Percentiles rank a stretch among this genome's conserved stretches.
These are phyloP conservation scores for Gambelia wislizenii DNA, from an alignment of 2,797 vertebrate genomes.

Conservation along the genomic window DNA sequence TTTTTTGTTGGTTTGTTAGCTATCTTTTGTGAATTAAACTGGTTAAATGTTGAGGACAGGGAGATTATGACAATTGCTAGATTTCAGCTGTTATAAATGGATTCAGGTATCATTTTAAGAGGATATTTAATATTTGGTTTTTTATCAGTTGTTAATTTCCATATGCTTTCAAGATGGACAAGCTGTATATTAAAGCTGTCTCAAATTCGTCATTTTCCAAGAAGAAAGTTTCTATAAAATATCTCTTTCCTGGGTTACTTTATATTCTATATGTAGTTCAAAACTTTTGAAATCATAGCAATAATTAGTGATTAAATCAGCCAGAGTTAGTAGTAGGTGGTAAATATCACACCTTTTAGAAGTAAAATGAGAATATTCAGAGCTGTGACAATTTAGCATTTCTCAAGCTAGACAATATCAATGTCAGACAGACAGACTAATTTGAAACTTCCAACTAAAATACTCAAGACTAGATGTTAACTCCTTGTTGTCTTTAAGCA, in stretches of 20 bases:
- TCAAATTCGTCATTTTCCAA: not conserved
- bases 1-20: not conserved
- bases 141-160: not conserved
- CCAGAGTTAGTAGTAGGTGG: slow-evolving; percentile 55
- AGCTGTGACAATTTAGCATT: slow-evolving; percentile 67
- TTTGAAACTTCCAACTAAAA: slow-evolving; percentile 20
- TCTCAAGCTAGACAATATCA: slow-evolving; percentile 40
- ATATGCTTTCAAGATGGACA: not conserved
- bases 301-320: slow-evolving; percentile 53
- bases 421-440: slow-evolving; percentile 17
- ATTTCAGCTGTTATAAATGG: not conserved
- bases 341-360: slow-evolving; percentile 65
- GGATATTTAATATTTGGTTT: slow-evolving; percentile 9
- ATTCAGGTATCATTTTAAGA: slow-evolving; percentile 10
- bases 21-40: not conserved
- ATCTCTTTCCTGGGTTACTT: slow-evolving; percentile 11
- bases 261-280: not conserved
- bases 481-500: slow-evolving; percentile 1
- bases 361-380: slow-evolving; percentile 67
- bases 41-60: not conserved
- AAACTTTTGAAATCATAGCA: slow-evolving; percentile 22
- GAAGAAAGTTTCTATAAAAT: not conserved
- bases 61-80: not conserved
- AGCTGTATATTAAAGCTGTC: not conserved
- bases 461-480: slow-evolving; percentile 42